A percentile compares a stretch with the other conserved stretches of the same genome.
Evolutionary conservation across 2,888 invertebrate species (phyloP).

Genomic region (Calliopum simillimum): DNA sequence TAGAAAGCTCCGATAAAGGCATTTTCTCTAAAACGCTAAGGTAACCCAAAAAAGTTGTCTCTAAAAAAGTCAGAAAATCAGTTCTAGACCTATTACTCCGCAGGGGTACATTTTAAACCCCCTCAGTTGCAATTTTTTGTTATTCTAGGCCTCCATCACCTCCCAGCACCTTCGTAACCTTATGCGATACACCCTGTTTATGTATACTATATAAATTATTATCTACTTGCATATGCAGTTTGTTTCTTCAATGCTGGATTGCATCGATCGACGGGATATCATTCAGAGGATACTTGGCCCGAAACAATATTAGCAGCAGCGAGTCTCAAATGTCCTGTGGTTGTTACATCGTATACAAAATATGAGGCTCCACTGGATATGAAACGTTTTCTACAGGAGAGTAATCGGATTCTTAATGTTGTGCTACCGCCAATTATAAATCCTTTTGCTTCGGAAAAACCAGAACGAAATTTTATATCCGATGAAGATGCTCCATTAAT

Average conservation of each 20-base stretch:
- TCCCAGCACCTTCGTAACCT: no score
- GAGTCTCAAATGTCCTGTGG: slow-evolving; percentile 71
- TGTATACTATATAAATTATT: not conserved
- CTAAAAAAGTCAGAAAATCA: no score
- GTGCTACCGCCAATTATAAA: slow-evolving; percentile 72
- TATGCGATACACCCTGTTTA: not conserved
- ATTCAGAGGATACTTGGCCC: slow-evolving; percentile 76
- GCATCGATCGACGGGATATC: slow-evolving; percentile 75
- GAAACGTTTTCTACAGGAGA: slow-evolving; percentile 70
- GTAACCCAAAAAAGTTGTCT: no score
- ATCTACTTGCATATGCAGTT: slow-evolving; percentile 66
- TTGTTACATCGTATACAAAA: slow-evolving; percentile 77
- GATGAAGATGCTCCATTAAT: slow-evolving; percentile 78
- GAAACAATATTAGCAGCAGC: slow-evolving; percentile 72
- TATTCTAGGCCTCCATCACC: no score
- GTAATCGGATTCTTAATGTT: slow-evolving; percentile 68
- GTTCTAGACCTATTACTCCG: no score
- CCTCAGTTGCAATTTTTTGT: no score
- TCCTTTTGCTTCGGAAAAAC: slow-evolving; percentile 76
- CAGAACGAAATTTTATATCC: slow-evolving; percentile 80
- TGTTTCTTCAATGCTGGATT: slow-evolving; percentile 81
- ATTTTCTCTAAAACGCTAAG: no score
- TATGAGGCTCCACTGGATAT: slow-evolving; percentile 76
- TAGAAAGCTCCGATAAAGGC: no score
- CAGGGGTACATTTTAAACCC: no score